phyloP scores from a whole-genome alignment of 2,113 vertebrate genomes.

The Corvus moneduloides region DNA sequence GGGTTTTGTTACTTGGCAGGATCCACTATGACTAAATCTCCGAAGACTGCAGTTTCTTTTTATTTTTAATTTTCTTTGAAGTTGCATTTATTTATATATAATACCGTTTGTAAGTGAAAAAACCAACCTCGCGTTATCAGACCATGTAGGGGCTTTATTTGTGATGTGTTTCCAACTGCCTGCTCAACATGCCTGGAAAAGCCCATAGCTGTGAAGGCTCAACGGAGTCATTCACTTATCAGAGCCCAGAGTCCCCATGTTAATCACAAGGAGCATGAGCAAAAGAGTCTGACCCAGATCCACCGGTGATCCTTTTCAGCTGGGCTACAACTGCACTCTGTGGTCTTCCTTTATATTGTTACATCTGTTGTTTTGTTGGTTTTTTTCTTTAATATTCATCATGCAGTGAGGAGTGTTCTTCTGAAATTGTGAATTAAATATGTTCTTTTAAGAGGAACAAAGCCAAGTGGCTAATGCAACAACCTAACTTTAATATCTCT shows the following conservation, averaged over 20 bases:
- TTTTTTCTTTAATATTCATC: constrained; percentile 34
- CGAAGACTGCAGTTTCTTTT: neutral
- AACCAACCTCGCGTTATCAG: neutral
- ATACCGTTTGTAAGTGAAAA: neutral
- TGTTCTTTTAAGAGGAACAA: neutral
- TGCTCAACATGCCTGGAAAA: neutral
- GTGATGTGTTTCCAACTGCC: neutral
- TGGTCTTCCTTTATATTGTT: constrained; percentile 52
- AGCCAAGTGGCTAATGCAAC: neutral
- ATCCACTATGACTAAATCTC: neutral
- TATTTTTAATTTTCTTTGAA: neutral
- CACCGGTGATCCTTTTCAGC: neutral
- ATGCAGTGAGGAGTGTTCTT: neutral
- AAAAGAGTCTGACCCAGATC: neutral
- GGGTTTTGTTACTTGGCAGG: constrained; percentile 25
- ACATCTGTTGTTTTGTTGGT: neutral
- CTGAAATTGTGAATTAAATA: constrained; percentile 18
- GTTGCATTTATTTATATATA: constrained; percentile 6
- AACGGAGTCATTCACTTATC: neutral
- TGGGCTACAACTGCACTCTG: neutral
- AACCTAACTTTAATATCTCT: neutral
- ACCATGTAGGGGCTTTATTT: neutral
- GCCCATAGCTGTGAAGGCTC: neutral
- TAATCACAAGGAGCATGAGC: constrained; percentile 1
- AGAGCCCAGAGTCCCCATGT: neutral